phyloP scores from a whole-genome alignment of 35 echinoderm and acorn worm genomes.

The Ptychodera flava region DNA sequence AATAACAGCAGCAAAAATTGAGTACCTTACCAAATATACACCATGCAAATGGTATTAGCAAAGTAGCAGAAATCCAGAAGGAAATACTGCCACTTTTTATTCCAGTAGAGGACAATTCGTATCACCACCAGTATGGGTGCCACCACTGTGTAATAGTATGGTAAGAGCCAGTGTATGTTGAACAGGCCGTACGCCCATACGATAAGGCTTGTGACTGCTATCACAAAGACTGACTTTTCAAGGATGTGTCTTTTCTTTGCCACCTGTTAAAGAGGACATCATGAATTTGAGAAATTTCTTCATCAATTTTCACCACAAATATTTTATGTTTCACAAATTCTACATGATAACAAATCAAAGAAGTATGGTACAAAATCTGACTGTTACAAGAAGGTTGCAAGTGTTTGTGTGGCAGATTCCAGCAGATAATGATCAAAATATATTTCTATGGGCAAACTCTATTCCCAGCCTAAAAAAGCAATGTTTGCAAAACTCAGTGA shows the following conservation, averaged over 20 bases:
- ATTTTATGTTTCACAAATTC: too few relatives aligned
- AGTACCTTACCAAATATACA: background rate
- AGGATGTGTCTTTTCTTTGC: background rate
- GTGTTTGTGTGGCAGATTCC: too few relatives aligned
- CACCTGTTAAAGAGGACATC: background rate
- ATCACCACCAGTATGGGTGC: background rate
- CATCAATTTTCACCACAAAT: too few relatives aligned
- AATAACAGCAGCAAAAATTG: too few relatives aligned
- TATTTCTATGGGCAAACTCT: too few relatives aligned
- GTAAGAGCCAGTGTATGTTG: background rate
- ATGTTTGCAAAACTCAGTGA: too few relatives aligned
- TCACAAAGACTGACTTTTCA: background rate
- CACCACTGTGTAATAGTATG: background rate
- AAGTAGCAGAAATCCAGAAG: background rate
- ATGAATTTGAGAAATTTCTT: too few relatives aligned
- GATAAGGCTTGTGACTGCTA: background rate
- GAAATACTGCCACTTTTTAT: background rate
- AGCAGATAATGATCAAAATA: too few relatives aligned
- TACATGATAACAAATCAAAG: too few relatives aligned
- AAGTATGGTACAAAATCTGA: too few relatives aligned
- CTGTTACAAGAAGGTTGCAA: too few relatives aligned
- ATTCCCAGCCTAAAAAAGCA: too few relatives aligned
- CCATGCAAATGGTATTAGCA: background rate
- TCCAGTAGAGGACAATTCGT: background rate
- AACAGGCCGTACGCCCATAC: background rate